Conservation (phyloP, 1,140 invertebrate genomes). For the Cepaea nemoralis region DNA sequence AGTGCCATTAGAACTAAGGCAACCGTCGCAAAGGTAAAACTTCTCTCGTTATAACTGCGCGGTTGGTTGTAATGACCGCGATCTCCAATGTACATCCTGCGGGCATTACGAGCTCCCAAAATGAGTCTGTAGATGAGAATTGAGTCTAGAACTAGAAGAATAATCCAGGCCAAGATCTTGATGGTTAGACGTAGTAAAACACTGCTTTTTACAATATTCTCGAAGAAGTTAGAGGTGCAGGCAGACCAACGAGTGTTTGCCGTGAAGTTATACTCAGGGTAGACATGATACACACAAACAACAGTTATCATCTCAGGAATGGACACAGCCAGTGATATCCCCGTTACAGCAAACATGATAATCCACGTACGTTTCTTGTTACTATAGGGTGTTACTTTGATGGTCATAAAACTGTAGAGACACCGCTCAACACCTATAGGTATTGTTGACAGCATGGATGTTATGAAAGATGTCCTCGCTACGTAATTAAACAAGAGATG, state of each 20-base stretch:
- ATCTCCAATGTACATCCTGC: background rate
- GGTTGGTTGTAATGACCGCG: background rate
- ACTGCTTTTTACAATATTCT: background rate
- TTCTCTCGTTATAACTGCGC: slow-evolving; percentile 12
- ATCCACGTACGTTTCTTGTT: background rate
- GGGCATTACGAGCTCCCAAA: background rate
- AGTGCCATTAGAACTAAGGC: background rate
- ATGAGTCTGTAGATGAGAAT: slow-evolving; percentile 10
- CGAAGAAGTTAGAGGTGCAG: background rate
- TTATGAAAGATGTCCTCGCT: slow-evolving; percentile 13
- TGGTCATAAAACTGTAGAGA: background rate
- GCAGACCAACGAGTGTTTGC: background rate
- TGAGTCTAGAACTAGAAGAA: slow-evolving; percentile 9
- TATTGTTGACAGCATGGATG: slow-evolving; percentile 6
- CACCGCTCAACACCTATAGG: slow-evolving; percentile 18
- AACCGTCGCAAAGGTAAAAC: background rate
- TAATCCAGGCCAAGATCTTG: slow-evolving; percentile 9
- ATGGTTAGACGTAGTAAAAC: background rate
- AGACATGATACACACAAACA: background rate
- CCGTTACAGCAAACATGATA: background rate
- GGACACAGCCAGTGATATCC: background rate
- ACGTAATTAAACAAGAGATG: background rate
- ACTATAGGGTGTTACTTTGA: background rate
- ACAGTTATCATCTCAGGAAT: background rate
- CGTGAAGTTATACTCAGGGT: background rate